phyloP scores from a whole-genome alignment of 1,140 invertebrate species.

The Drosophila melanica region DNA sequence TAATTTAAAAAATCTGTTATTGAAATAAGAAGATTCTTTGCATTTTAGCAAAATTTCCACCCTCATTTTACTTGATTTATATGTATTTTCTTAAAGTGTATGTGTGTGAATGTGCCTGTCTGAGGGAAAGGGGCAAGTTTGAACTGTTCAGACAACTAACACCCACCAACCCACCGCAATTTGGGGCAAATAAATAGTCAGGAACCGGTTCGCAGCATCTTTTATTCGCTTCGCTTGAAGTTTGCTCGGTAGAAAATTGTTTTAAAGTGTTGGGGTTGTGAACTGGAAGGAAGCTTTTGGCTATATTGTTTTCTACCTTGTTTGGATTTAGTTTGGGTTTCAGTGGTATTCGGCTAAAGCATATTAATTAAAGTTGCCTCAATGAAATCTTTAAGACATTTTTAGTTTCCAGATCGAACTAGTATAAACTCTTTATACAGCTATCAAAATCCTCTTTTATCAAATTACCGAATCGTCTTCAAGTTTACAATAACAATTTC shows the following conservation, averaged over 20 bases:
- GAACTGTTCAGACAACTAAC: slow-evolving; percentile 3
- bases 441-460: too few relatives aligned
- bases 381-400: too few relatives aligned
- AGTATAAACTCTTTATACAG: too few relatives aligned
- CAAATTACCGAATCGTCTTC: too few relatives aligned
- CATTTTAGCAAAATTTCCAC: too few relatives aligned
- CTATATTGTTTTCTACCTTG: neutral
- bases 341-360: neutral
- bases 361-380: neutral
- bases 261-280: slow-evolving; percentile 51
- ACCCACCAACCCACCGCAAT: slow-evolving; percentile 40
- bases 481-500: too few relatives aligned
- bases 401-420: too few relatives aligned
- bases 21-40: too few relatives aligned
- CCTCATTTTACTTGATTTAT: too few relatives aligned
- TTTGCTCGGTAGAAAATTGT: slow-evolving; percentile 60
- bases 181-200: slow-evolving; percentile 77
- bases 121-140: neutral
- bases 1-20: too few relatives aligned
- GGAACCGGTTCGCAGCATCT: slow-evolving; percentile 28
- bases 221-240: slow-evolving; percentile 63
- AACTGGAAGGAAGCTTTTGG: neutral
- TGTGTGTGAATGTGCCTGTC: slow-evolving; percentile 9
- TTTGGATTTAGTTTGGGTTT: neutral
- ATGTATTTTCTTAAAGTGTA: neutral